phyloP scores from a whole-genome alignment of 2,888 invertebrate species.

The Linnaemya tessellans region DNA sequence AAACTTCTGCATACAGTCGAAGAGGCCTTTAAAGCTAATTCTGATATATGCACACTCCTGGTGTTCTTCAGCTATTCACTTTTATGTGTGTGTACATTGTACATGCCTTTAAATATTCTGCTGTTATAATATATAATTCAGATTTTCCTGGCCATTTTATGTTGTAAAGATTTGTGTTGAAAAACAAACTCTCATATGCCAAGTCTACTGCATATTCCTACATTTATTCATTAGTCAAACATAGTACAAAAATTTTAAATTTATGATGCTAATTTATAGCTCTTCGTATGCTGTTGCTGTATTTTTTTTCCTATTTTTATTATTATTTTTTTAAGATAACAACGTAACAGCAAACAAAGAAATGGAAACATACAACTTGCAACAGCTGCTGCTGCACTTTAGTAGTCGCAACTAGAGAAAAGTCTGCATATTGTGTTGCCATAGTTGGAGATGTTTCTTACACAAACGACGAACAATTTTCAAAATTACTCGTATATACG shows the following conservation, averaged over 20 bases:
- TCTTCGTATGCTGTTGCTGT: constrained; percentile 74
- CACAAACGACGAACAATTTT: constrained; percentile 34
- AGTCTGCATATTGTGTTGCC: constrained; percentile 64
- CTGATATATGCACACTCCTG: too few relatives aligned
- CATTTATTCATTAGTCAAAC: constrained; percentile 73
- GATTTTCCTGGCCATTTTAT: not conserved
- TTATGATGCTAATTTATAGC: constrained; percentile 80
- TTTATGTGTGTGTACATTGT: not conserved
- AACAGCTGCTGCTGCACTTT: constrained; percentile 70
- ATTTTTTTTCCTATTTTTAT: not conserved
- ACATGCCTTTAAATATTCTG: not conserved
- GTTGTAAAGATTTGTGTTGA: not conserved
- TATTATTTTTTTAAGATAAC: constrained; percentile 62
- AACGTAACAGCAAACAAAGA: constrained; percentile 52
- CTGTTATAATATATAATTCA: constrained; percentile 6
- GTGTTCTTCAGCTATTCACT: not conserved
- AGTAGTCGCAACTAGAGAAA: constrained; percentile 55
- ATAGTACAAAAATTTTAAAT: constrained; percentile 77
- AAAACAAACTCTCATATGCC: constrained; percentile 30
- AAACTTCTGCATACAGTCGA: too few relatives aligned
- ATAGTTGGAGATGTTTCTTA: constrained; percentile 26
- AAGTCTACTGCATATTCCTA: not conserved
- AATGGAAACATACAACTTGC: constrained; percentile 53
- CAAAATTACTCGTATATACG: constrained; percentile 15
- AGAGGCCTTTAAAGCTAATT: too few relatives aligned